A percentile compares a stretch with the other conserved stretches of the same genome.
These are phyloP conservation scores for Forbesichthys agassizii DNA, from an alignment of 2,113 vertebrate species.

Conservation along the genomic window DNA sequence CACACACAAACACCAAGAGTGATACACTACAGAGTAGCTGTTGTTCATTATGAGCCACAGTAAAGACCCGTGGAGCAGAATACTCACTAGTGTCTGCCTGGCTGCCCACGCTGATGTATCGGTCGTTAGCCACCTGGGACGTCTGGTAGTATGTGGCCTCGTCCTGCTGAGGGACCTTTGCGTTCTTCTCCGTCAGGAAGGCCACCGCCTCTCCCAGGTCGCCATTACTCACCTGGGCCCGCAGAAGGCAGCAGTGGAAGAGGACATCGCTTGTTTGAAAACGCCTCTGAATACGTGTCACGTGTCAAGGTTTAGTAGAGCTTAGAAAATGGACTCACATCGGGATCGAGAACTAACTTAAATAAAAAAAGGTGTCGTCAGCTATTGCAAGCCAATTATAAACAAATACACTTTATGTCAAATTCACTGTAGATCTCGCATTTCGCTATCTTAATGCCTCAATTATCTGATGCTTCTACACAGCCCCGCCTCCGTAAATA, in stretches of 20 bases:
- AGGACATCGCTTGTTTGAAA: not conserved
- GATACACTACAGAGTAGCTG: too few species aligned
- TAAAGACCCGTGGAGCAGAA: not conserved
- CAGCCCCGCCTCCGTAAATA: too few species aligned
- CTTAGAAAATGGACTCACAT: not conserved
- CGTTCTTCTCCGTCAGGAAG: slow-evolving; percentile 92
- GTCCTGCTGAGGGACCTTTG: slow-evolving; percentile 91
- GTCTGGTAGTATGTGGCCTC: slow-evolving; percentile 93
- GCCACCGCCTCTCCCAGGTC: slow-evolving; percentile 93
- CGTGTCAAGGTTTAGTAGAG: not conserved
- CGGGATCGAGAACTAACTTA: too few species aligned
- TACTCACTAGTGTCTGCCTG: slow-evolving; percentile 94
- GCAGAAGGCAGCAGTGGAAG: not conserved
- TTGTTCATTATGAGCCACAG: too few species aligned
- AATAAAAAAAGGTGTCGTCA: too few species aligned
- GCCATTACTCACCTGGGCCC: slow-evolving; percentile 90
- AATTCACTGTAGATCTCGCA: too few species aligned
- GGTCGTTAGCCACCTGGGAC: slow-evolving; percentile 88
- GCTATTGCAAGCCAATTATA: too few species aligned
- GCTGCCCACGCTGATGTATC: slow-evolving; percentile 97
- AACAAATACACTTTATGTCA: too few species aligned
- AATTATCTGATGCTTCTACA: too few species aligned
- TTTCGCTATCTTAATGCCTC: too few species aligned
- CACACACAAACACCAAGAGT: too few species aligned
- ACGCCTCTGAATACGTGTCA: not conserved